Percentiles rank a stretch among this genome's conserved stretches.
Evolutionary conservation across 2,797 vertebrate genomes (phyloP).

Genomic region (Ptychadena robeensis): DNA sequence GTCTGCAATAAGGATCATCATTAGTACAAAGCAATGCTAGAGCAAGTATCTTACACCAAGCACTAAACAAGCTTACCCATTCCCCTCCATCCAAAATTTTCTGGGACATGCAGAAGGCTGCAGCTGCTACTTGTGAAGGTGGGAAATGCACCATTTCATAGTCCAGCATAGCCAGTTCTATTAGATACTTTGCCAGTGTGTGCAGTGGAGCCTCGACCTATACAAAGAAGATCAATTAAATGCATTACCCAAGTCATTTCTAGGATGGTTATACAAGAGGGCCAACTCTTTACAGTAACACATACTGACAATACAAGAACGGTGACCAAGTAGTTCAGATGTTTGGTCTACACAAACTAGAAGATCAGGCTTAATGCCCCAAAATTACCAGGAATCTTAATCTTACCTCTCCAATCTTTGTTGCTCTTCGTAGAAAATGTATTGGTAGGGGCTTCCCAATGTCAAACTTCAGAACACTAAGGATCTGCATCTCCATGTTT

Average conservation of each 20-base stretch:
- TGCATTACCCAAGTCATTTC: too few relatives aligned
- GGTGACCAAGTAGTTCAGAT: too few relatives aligned
- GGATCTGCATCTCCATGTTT: slow-evolving; percentile 73
- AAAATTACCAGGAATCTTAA: neutral
- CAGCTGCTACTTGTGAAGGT: slow-evolving; percentile 82
- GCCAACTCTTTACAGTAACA: too few relatives aligned
- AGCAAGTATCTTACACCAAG: too few relatives aligned
- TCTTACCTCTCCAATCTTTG: slow-evolving; percentile 69
- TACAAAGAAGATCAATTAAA: too few relatives aligned
- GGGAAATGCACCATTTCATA: slow-evolving; percentile 85
- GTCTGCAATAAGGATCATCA: slow-evolving; percentile 72
- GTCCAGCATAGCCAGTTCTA: slow-evolving; percentile 85
- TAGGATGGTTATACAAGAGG: too few relatives aligned
- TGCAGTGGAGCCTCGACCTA: slow-evolving; percentile 76
- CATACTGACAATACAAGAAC: too few relatives aligned
- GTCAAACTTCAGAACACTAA: slow-evolving; percentile 68
- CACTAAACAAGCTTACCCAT: too few relatives aligned
- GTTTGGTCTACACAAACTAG: too few relatives aligned
- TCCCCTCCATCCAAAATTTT: slow-evolving; percentile 78
- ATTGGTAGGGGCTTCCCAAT: slow-evolving; percentile 65
- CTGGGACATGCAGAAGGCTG: slow-evolving; percentile 80
- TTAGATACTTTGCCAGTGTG: slow-evolving; percentile 83
- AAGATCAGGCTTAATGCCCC: too few relatives aligned
- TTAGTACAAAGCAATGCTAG: too few relatives aligned
- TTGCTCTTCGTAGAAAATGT: slow-evolving; percentile 69